Evolutionary conservation across 1,140 invertebrate species (phyloP).

Genomic region (Meteorus sp.): DNA sequence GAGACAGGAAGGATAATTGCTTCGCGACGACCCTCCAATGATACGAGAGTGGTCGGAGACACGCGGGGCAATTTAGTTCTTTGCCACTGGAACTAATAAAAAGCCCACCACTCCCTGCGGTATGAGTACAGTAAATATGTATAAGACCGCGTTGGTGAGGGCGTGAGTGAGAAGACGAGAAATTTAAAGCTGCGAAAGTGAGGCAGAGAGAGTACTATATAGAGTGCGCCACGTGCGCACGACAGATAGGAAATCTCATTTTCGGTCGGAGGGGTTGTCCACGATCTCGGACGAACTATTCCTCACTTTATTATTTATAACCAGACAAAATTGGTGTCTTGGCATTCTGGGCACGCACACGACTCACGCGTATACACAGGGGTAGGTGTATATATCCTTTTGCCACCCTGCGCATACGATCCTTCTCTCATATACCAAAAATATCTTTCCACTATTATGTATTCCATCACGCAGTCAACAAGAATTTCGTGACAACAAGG

Average conservation of each 20-base stretch:
- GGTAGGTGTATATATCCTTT: slow-evolving; percentile 18
- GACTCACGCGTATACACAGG: slow-evolving; percentile 29
- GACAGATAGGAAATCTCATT: slow-evolving; percentile 56
- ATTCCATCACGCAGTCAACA: slow-evolving; percentile 18
- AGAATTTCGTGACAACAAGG: slow-evolving; percentile 8
- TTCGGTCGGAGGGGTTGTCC: slow-evolving; percentile 40
- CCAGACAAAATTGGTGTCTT: slow-evolving; percentile 51
- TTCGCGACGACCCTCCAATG: slow-evolving; percentile 28
- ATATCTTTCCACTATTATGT: slow-evolving; percentile 20
- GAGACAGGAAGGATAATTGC: slow-evolving; percentile 29
- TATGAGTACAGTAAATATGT: background rate
- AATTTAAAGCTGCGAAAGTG: slow-evolving; percentile 14
- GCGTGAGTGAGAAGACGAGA: slow-evolving; percentile 7
- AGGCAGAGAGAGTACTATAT: slow-evolving; percentile 3
- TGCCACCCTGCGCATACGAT: slow-evolving; percentile 4
- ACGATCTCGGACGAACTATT: slow-evolving; percentile 40
- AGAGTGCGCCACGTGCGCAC: slow-evolving; percentile 25
- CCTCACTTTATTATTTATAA: slow-evolving; percentile 55
- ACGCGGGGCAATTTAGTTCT: slow-evolving; percentile 32
- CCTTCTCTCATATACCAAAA: slow-evolving; percentile 15
- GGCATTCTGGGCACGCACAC: slow-evolving; percentile 51
- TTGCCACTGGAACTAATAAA: slow-evolving; percentile 31
- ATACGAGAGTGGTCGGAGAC: slow-evolving; percentile 21
- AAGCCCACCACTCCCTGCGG: slow-evolving; percentile 14
- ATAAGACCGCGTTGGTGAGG: slow-evolving; percentile 13